phyloP scores from a whole-genome alignment of 2,888 invertebrate species.

The Coelogynopora nodosa region DNA sequence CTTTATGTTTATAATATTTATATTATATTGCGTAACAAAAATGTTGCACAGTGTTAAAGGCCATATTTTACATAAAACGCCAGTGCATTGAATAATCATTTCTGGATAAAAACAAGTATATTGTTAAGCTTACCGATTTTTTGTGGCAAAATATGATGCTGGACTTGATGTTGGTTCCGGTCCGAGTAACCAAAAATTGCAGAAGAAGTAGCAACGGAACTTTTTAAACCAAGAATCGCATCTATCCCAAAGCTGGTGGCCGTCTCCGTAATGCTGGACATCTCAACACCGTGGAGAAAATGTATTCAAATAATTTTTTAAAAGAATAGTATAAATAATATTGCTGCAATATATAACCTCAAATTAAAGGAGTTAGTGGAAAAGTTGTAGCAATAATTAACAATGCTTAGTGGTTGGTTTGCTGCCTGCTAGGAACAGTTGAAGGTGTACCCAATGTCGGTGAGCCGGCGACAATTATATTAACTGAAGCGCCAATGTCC shows the following conservation, averaged over 20 bases:
- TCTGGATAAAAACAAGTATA: too few relatives aligned
- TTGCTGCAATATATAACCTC: too few relatives aligned
- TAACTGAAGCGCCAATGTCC: not conserved
- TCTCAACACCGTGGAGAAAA: too few relatives aligned
- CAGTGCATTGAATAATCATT: too few relatives aligned
- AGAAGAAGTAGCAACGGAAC: not conserved
- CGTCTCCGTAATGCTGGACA: not conserved
- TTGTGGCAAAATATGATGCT: not conserved
- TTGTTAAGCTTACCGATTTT: not conserved
- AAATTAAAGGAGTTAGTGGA: too few relatives aligned
- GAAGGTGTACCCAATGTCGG: not conserved
- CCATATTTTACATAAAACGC: too few relatives aligned
- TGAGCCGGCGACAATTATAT: not conserved
- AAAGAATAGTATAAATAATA: too few relatives aligned
- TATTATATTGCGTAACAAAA: too few relatives aligned
- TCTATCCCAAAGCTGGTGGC: conserved; percentile 1
- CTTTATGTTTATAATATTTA: too few relatives aligned
- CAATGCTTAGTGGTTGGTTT: not conserved
- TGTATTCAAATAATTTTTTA: too few relatives aligned
- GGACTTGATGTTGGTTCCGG: not conserved
- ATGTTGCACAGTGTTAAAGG: too few relatives aligned
- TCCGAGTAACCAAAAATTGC: not conserved
- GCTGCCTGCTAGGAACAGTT: not conserved
- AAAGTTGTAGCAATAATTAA: not conserved
- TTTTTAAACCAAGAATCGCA: not conserved